Evolutionary conservation across 2,888 invertebrate genomes (phyloP).

Genomic region (Nephrotoma appendiculata): DNA sequence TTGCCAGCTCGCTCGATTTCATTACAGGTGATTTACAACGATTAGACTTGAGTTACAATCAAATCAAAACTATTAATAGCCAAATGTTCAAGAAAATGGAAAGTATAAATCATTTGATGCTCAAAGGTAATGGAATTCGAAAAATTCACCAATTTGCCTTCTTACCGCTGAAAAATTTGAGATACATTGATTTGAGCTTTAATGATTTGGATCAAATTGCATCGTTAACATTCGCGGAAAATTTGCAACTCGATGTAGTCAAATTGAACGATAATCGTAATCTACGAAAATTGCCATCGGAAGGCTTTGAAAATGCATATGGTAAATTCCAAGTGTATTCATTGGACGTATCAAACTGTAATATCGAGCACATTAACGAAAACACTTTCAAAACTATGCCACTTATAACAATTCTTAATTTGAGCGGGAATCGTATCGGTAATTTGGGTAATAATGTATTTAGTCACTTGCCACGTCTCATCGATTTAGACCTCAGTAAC

Average conservation of each 20-base stretch:
- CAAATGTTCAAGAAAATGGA: conserved; percentile 49
- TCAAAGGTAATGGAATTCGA: conserved; percentile 53
- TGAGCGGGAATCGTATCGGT: conserved; percentile 50
- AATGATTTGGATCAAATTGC: conserved; percentile 54
- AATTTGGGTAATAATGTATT: conserved; percentile 41
- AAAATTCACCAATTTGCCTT: conserved; percentile 56
- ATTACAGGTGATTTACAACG: conserved; percentile 47
- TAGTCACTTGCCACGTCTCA: conserved; percentile 40
- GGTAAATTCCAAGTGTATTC: conserved; percentile 47
- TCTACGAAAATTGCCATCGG: conserved; percentile 47
- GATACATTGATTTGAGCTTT: conserved; percentile 56
- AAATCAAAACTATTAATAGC: conserved; percentile 47
- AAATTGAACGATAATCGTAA: conserved; percentile 55
- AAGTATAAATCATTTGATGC: conserved; percentile 46
- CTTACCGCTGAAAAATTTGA: conserved; percentile 46
- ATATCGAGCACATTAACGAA: conserved; percentile 44
- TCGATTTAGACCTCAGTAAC: conserved; percentile 55
- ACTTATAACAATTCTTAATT: conserved; percentile 46
- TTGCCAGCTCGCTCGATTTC: conserved; percentile 44
- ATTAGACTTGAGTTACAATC: conserved; percentile 53
- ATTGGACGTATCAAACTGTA: conserved; percentile 62
- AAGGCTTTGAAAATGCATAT: conserved; percentile 47
- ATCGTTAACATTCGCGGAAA: conserved; percentile 51
- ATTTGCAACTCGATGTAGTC: conserved; percentile 51
- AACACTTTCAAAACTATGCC: conserved; percentile 58